Evolutionary conservation across 2,797 vertebrate genomes (phyloP).

Genomic region (Rhabdophis nuchalis): DNA sequence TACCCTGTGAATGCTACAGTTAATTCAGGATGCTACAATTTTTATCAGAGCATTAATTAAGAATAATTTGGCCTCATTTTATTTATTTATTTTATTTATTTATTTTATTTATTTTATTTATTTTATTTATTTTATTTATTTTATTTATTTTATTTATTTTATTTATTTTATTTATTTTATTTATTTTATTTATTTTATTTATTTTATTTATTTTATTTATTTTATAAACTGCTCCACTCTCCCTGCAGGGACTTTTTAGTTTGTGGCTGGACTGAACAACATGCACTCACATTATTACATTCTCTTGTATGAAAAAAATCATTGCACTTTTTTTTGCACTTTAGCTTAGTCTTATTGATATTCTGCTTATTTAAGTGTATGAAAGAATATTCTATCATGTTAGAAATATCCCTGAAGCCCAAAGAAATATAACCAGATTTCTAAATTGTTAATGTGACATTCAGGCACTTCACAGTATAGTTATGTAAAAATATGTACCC

Average conservation of each 20-base stretch:
- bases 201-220: too few relatives aligned
- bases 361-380: neutral
- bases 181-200: too few relatives aligned
- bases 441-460: neutral
- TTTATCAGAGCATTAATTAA: neutral
- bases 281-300: neutral
- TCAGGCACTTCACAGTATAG: neutral
- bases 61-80: neutral
- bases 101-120: too few relatives aligned
- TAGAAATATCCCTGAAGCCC: neutral
- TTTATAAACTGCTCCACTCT: too few relatives aligned
- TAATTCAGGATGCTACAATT: conserved; percentile 7
- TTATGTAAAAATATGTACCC: conserved; percentile 73
- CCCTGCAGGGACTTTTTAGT: too few relatives aligned
- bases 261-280: neutral
- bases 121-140: too few relatives aligned
- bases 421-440: neutral
- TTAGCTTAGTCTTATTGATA: neutral
- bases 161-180: too few relatives aligned
- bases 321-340: neutral
- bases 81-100: too few relatives aligned
- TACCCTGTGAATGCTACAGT: neutral
- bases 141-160: too few relatives aligned
- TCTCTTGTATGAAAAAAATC: neutral
- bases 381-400: neutral